phyloP scores from a whole-genome alignment of 2,797 vertebrate genomes.

The Spinibarbus caldwelli region DNA sequence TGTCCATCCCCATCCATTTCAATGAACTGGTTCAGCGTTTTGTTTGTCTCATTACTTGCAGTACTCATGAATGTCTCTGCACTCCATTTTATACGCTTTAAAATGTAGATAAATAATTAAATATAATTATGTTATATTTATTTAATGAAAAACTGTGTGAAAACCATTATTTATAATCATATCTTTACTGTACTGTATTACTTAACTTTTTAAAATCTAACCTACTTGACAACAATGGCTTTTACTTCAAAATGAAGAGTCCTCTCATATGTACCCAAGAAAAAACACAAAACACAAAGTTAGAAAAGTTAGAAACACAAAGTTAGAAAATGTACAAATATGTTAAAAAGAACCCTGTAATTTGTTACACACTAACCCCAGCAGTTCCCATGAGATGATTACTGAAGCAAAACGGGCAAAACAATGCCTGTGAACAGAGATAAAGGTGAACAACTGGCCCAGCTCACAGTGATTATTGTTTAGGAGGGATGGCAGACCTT shows the following conservation, averaged over 20 bases:
- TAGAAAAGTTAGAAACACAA: too few species aligned
- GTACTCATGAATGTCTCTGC: neutral
- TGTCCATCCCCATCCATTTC: too few species aligned
- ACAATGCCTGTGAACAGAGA: neutral
- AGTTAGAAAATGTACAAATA: neutral
- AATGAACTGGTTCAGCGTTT: too few species aligned
- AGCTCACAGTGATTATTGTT: constrained; percentile 1
- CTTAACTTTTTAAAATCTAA: neutral
- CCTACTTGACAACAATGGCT: neutral
- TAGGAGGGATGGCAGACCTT: constrained; percentile 21
- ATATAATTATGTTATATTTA: too few species aligned
- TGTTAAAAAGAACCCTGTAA: neutral
- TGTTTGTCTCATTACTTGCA: too few species aligned
- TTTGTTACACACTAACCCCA: constrained; percentile 4
- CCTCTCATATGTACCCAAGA: neutral
- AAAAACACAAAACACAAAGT: too few species aligned
- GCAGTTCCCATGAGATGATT: neutral
- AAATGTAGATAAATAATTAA: too few species aligned
- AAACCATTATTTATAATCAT: neutral
- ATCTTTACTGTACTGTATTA: neutral
- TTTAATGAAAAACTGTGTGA: too few species aligned
- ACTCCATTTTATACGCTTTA: too few species aligned
- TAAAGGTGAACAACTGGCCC: constrained; percentile 10
- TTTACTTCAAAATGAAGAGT: neutral
- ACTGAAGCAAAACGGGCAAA: constrained; percentile 22